Evolutionary conservation across 64 coral and sea anemone genomes (phyloP).

Genomic region (Montipora capricornis): DNA sequence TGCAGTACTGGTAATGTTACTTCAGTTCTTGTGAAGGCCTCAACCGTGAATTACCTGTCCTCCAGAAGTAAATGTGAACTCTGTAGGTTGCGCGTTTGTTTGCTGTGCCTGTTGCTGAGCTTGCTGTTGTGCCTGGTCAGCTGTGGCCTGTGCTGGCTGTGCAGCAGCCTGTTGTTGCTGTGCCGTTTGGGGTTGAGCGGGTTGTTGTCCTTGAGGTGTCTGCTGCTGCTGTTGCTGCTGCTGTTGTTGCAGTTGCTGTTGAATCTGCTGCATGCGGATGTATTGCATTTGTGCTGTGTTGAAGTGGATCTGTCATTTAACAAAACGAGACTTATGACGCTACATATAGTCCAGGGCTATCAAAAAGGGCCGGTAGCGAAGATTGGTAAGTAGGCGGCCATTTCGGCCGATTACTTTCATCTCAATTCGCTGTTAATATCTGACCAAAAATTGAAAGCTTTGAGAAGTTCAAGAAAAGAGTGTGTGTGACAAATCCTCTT

Average conservation of each 20-base stretch:
- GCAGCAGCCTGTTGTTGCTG: slow-evolving; percentile 71
- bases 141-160: slow-evolving; percentile 38
- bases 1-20: too few species aligned
- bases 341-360: too few species aligned
- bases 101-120: slow-evolving; percentile 75
- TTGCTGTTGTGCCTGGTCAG: slow-evolving; percentile 70
- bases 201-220: slow-evolving; percentile 64
- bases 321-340: background rate
- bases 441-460: too few species aligned
- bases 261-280: slow-evolving; percentile 87
- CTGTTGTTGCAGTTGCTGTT: slow-evolving; percentile 65
- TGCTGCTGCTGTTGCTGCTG: slow-evolving; percentile 70
- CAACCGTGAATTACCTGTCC: slow-evolving; percentile 43
- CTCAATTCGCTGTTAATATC: too few species aligned
- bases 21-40: too few species aligned
- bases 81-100: slow-evolving; percentile 53
- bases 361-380: too few species aligned
- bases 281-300: slow-evolving; percentile 87
- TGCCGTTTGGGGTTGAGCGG: slow-evolving; percentile 42
- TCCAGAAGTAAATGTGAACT: slow-evolving; percentile 75
- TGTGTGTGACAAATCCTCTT: too few species aligned
- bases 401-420: too few species aligned
- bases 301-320: slow-evolving; percentile 74
- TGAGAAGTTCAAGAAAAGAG: too few species aligned
- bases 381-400: too few species aligned